Evolutionary conservation across 2,797 vertebrate genomes (phyloP).

Genomic region (Nannoperca obscura): DNA sequence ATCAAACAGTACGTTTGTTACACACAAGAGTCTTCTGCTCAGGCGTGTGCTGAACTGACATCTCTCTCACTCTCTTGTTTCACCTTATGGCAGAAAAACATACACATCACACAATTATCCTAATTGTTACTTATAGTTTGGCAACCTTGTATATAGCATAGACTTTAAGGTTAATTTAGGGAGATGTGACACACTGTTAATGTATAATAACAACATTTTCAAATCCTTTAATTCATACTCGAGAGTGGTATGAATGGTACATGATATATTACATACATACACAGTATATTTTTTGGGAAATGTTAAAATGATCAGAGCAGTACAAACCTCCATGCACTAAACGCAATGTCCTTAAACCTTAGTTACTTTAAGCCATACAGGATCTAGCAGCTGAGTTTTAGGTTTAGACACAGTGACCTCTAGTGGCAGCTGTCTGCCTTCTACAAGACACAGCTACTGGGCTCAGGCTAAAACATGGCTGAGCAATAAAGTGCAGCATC

Average conservation of each 20-base stretch:
- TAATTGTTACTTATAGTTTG: background rate
- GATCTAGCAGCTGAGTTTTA: too few species aligned
- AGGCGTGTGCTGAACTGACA: background rate
- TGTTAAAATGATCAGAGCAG: background rate
- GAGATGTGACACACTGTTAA: background rate
- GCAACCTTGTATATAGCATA: background rate
- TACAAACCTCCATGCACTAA: too few species aligned
- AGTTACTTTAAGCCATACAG: background rate
- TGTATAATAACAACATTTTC: background rate
- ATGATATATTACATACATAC: background rate
- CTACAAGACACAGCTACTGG: background rate
- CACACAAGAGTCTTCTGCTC: background rate
- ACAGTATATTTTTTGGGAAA: background rate
- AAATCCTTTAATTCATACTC: background rate
- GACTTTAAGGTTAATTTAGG: background rate
- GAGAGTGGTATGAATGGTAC: background rate
- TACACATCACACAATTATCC: background rate
- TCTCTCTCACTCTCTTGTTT: background rate
- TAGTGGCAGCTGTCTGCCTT: background rate
- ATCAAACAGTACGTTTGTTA: background rate
- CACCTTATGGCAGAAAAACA: too few species aligned
- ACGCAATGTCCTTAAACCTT: background rate
- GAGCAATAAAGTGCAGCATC: background rate
- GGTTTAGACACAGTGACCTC: background rate
- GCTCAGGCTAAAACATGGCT: background rate